Evolutionary conservation across 2,888 invertebrate species (phyloP), one percentile per base, ranked within the genome.

Genomic region (Nezara viridula): DNA sequence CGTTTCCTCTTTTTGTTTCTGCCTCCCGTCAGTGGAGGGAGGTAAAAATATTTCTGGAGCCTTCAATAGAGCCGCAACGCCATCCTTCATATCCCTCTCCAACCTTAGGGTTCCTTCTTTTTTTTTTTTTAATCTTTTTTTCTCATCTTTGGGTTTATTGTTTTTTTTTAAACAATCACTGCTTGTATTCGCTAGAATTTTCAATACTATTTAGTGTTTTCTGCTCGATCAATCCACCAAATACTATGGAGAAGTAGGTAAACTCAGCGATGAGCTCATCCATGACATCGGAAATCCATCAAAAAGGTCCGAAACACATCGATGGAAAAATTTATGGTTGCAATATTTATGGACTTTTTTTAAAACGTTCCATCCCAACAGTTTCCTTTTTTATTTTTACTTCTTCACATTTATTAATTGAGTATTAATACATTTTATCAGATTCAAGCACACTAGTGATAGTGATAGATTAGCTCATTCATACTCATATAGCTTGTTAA

Each of bases 41-140:
- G 85, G 85, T 85, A 85, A 85, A 85, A 85, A 85, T 85, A 85
- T 85, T 85, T 85, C 47, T n/a, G 86, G 47, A 37, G n/a, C 47
- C 85, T 85, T 85, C 85, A 85, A 85, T 85, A 85, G 85, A 50
- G 86, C 86, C 86, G 86, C 86, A 86, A n/a, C 85, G 49, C 85
- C 85, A 85, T 85, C 85, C 85, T 85, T 86, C 86, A 86, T 86
- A 50, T 49, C 50, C 85, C 85, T 85, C 50, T 55, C 47, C 85
- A 85, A 44, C 85, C 85, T 47, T 5, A 7, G 85, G 85, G 19
- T 2, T 55, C n/a, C 55, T 55, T 5, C 44, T 21, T 44, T 85
- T 85, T 85, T 85, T 85, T 85, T 85, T 85, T 47, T 85, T n/a
- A 14, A 7, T 85, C 49, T n/a, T 85, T 85, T n/a, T 85, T 37